These are phyloP conservation scores for Suricata suricatta DNA, from an alignment of 2,113 vertebrate genomes.

Conservation along the genomic window DNA sequence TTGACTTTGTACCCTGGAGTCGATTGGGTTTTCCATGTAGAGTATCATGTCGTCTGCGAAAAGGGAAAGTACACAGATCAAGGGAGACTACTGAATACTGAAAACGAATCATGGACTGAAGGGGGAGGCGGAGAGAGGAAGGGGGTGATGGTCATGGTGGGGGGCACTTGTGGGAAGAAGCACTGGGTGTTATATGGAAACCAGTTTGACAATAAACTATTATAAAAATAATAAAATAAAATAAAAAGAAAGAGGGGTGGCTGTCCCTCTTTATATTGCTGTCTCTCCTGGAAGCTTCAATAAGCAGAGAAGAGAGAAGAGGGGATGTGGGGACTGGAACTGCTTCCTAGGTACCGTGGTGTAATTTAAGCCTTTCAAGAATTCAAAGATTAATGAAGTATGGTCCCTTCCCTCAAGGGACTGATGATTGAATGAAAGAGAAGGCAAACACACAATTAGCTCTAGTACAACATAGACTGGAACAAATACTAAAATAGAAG, in stretches of 20 bases:
- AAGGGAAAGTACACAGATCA: too few species aligned
- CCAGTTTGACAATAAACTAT: too few species aligned
- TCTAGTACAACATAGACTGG: background rate
- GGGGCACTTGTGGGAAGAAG: too few species aligned
- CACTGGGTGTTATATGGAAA: too few species aligned
- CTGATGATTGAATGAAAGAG: background rate
- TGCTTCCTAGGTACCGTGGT: background rate
- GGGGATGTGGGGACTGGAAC: background rate
- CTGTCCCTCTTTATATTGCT: background rate
- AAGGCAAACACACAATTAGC: background rate
- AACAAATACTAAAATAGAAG: background rate
- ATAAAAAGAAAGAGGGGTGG: background rate
- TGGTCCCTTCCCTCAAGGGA: background rate
- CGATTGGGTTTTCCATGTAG: too few species aligned
- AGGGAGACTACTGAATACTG: too few species aligned
- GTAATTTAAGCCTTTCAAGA: background rate
- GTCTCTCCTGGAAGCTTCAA: background rate
- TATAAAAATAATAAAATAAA: too few species aligned
- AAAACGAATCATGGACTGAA: too few species aligned
- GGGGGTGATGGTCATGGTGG: too few species aligned
- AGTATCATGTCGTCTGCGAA: too few species aligned
- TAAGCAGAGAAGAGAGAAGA: background rate
- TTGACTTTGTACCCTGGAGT: too few species aligned
- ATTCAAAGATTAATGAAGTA: conserved; percentile 13
- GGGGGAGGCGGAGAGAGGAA: too few species aligned